A percentile compares a stretch with the other conserved stretches of the same genome.
These are phyloP conservation scores for Oncopodura yosiiana DNA, from an alignment of 1,140 invertebrate species.

Conservation along the genomic window DNA sequence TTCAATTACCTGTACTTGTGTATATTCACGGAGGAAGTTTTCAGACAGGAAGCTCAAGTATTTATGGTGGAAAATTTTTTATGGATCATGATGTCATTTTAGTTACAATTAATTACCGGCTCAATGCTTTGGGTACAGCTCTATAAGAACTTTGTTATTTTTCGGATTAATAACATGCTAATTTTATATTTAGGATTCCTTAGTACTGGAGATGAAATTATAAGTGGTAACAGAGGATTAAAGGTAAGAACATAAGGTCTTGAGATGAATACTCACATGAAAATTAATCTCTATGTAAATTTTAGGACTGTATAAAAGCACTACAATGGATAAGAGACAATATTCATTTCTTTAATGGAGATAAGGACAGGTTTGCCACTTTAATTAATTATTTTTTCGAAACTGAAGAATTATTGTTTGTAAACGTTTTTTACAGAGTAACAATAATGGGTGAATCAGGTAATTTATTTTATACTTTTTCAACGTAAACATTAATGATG, in stretches of 20 bases:
- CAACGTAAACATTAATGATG: no score
- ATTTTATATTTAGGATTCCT: conserved; percentile 22
- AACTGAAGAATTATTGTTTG: no score
- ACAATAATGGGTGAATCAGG: neutral
- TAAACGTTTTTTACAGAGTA: no score
- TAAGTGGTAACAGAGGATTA: conserved; percentile 32
- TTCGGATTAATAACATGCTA: no score
- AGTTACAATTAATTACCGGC: no score
- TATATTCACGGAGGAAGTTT: no score
- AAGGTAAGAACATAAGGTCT: conserved; percentile 32
- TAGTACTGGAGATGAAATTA: conserved; percentile 6
- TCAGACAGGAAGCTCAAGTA: neutral
- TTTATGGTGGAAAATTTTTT: neutral
- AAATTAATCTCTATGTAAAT: neutral
- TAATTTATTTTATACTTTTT: no score
- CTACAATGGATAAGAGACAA: conserved; percentile 3
- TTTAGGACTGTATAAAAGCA: neutral
- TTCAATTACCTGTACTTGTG: no score
- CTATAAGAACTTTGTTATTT: no score
- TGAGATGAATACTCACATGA: neutral
- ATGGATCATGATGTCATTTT: neutral
- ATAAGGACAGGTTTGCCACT: no score
- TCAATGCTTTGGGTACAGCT: no score
- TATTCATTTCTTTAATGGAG: conserved; percentile 1
- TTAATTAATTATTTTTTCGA: no score